A percentile compares a stretch with the other conserved stretches of the same genome.
Conservation (phyloP, 2,113 vertebrate genomes). For the Elaphurus davidianus region DNA sequence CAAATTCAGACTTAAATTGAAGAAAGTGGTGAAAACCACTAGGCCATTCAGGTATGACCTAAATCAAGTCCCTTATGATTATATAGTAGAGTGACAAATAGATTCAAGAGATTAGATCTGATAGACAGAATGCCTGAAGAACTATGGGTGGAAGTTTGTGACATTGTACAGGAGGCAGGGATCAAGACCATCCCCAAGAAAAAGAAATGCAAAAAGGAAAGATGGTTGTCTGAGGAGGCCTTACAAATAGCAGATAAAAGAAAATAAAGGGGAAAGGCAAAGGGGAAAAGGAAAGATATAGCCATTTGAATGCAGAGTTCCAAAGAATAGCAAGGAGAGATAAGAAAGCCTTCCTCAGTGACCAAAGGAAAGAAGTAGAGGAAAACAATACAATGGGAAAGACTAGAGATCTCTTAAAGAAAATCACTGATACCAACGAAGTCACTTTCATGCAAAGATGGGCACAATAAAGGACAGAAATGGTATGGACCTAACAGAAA, state of each 20-base stretch:
- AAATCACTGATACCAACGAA: background rate
- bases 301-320: background rate
- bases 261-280: background rate
- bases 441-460: background rate
- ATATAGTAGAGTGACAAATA: background rate
- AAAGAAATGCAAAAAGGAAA: background rate
- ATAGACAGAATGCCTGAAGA: background rate
- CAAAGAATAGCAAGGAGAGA: background rate
- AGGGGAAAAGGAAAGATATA: background rate
- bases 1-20: background rate
- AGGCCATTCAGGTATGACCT: background rate
- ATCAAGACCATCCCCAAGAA: background rate
- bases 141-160: background rate
- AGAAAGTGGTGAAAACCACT: background rate
- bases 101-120: background rate
- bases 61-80: background rate
- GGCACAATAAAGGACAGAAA: background rate
- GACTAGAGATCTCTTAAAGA: background rate
- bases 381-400: background rate
- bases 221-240: background rate
- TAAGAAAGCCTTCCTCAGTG: background rate
- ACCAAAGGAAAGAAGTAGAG: background rate
- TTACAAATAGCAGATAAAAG: background rate
- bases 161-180: background rate
- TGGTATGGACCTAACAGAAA: background rate